A percentile compares a stretch with the other conserved stretches of the same genome.
These are phyloP conservation scores for Cistogaster globosa DNA, from an alignment of 2,888 invertebrate species.

Conservation along the genomic window DNA sequence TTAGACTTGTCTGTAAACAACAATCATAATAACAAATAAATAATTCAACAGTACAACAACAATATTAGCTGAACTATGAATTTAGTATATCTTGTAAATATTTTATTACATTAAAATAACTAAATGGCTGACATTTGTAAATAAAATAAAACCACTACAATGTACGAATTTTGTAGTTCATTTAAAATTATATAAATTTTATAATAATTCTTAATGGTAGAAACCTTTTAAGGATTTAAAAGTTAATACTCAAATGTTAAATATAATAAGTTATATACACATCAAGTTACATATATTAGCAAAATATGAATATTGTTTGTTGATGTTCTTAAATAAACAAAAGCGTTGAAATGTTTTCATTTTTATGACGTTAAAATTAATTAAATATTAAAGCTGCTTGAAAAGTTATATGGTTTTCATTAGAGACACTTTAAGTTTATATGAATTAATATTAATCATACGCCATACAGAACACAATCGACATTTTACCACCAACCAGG, in stretches of 20 bases:
- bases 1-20: slow-evolving; percentile 50
- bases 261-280: too few species aligned
- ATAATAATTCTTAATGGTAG: too few species aligned
- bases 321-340: too few species aligned
- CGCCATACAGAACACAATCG: background rate
- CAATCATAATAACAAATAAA: slow-evolving; percentile 16
- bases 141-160: slow-evolving; percentile 19
- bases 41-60: slow-evolving; percentile 9
- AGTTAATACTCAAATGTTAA: too few species aligned
- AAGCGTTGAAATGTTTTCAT: too few species aligned
- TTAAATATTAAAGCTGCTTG: too few species aligned
- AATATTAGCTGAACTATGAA: slow-evolving; percentile 5
- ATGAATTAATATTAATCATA: slow-evolving; percentile 50
- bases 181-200: slow-evolving; percentile 1
- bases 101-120: slow-evolving; percentile 28
- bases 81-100: slow-evolving; percentile 37
- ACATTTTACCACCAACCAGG: too few species aligned
- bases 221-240: background rate
- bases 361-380: too few species aligned
- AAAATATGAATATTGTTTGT: too few species aligned
- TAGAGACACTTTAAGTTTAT: background rate
- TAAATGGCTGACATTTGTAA: slow-evolving; percentile 43
- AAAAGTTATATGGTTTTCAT: background rate
- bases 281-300: too few species aligned
- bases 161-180: background rate